Evolutionary conservation across 2,113 vertebrate genomes (phyloP).

Genomic region (Psettodes erumei): DNA sequence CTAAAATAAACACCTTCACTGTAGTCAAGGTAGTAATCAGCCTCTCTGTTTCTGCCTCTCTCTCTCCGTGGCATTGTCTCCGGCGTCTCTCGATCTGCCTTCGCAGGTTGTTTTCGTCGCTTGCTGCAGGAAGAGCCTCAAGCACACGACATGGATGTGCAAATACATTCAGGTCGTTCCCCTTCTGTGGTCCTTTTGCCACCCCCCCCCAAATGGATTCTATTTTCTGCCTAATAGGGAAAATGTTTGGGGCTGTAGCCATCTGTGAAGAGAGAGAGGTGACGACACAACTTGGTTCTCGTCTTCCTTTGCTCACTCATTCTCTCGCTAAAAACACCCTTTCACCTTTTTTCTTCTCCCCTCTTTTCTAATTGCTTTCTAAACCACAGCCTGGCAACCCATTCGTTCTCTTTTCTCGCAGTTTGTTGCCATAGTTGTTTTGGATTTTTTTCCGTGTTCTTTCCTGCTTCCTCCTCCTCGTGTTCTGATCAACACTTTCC

Average conservation of each 20-base stretch:
- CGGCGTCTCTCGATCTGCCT: background rate
- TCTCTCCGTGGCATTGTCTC: conserved; percentile 9
- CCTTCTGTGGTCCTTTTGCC: conserved; percentile 15
- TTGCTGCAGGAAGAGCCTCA: background rate
- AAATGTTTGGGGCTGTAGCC: conserved; percentile 62
- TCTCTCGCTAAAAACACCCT: background rate
- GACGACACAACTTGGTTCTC: conserved; percentile 32
- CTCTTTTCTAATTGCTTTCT: background rate
- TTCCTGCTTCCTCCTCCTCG: background rate
- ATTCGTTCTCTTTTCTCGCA: background rate
- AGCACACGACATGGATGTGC: background rate
- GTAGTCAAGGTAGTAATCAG: conserved; percentile 47
- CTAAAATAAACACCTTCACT: conserved; percentile 43
- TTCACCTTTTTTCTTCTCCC: background rate
- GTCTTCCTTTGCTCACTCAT: conserved; percentile 1
- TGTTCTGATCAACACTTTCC: background rate
- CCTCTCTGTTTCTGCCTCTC: conserved; percentile 6
- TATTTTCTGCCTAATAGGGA: conserved; percentile 77
- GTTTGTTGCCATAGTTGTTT: conserved; percentile 3
- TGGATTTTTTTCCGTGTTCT: background rate
- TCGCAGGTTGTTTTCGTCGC: background rate
- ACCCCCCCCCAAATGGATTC: conserved; percentile 60
- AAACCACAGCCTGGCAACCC: background rate
- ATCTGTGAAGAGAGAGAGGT: conserved; percentile 46
- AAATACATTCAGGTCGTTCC: background rate